Percentiles rank a stretch among this genome's conserved stretches.
These are phyloP conservation scores for Andrena bucephala DNA, from an alignment of 2,888 invertebrate genomes.

Conservation along the genomic window DNA sequence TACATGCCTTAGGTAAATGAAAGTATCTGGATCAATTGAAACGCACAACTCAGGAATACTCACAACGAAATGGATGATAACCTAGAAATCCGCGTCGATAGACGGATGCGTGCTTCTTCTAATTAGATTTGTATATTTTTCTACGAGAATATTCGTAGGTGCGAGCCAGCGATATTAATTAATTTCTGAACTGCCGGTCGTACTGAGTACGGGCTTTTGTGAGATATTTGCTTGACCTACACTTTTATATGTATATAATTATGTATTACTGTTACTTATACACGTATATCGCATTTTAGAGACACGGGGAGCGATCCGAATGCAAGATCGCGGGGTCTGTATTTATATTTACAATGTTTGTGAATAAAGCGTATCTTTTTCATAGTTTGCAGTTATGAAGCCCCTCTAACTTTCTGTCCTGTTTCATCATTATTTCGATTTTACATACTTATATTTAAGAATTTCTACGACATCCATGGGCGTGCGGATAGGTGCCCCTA, in stretches of 20 bases:
- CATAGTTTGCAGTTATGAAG: not conserved
- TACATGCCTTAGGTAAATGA: not conserved
- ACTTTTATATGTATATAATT: constrained; percentile 40
- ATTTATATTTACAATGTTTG: constrained; percentile 40
- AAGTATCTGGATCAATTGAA: constrained; percentile 4
- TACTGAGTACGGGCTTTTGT: constrained; percentile 9
- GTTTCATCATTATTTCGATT: too few species aligned
- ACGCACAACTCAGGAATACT: constrained; percentile 40
- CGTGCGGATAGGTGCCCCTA: too few species aligned
- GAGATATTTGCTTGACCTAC: constrained; percentile 21
- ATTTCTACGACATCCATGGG: too few species aligned
- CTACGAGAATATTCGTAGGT: constrained; percentile 33
- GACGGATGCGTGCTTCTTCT: not conserved
- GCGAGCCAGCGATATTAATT: constrained; percentile 24
- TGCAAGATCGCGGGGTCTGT: constrained; percentile 14
- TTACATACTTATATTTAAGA: too few species aligned
- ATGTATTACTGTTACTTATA: constrained; percentile 17
- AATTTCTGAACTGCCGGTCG: constrained; percentile 18
- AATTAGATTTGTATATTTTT: constrained; percentile 45
- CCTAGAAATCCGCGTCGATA: not conserved
- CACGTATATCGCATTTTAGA: constrained; percentile 4
- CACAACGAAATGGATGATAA: not conserved
- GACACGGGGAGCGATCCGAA: constrained; percentile 7
- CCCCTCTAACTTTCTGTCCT: too few species aligned
- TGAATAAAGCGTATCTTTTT: constrained; percentile 54